Evolutionary conservation across 2,797 vertebrate species (phyloP).

Genomic region (Tokudaia tokunoshimensis): DNA sequence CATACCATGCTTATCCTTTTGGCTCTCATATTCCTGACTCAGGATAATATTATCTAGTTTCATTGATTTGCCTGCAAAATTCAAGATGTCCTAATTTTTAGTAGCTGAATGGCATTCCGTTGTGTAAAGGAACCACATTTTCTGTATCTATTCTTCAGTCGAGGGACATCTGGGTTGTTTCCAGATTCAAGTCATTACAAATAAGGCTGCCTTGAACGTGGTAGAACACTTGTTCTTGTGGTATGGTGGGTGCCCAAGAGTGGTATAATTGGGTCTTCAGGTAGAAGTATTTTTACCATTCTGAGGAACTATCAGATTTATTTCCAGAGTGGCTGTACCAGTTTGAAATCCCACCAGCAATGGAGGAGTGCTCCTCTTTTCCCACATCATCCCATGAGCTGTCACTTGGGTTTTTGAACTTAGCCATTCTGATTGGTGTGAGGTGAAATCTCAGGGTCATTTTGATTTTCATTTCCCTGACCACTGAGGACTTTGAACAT

Average conservation of each 20-base stretch:
- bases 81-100: no score
- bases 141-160: no score
- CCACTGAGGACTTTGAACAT: not conserved
- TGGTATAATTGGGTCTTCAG: not conserved
- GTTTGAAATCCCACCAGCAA: not conserved
- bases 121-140: no score
- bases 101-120: no score
- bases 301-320: not conserved
- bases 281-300: not conserved
- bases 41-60: no score
- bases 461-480: not conserved
- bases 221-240: no score
- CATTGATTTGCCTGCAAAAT: no score
- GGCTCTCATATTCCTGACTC: no score
- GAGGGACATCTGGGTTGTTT: no score
- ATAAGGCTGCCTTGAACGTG: no score
- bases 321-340: not conserved
- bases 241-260: not conserved
- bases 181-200: no score
- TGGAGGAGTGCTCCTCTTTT: not conserved
- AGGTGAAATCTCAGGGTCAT: not conserved
- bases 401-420: not conserved
- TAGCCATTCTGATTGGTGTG: not conserved
- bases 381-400: not conserved
- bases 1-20: no score